phyloP scores from a whole-genome alignment of 2,797 vertebrate genomes.

The Acestrorhynchus altus region DNA sequence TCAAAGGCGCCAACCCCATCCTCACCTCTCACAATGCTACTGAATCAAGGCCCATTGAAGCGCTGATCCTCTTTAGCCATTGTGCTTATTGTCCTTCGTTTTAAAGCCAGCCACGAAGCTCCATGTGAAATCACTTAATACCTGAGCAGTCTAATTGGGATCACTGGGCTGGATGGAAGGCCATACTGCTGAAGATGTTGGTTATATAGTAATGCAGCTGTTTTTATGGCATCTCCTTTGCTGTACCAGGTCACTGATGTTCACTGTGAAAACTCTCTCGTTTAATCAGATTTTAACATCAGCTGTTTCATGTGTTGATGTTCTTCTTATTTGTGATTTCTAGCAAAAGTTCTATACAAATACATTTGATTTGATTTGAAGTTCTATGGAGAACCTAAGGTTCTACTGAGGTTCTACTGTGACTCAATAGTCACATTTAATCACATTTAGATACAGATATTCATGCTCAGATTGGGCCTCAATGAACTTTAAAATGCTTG shows the following conservation, averaged over 20 bases:
- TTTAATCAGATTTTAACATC: neutral
- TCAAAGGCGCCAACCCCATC: slow-evolving; percentile 30
- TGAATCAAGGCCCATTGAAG: slow-evolving; percentile 10
- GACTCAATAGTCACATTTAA: too few relatives aligned
- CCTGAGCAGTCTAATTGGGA: slow-evolving; percentile 21
- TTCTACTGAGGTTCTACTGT: neutral
- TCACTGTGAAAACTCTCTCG: neutral
- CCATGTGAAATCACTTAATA: slow-evolving; percentile 36
- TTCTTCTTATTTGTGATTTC: too few relatives aligned
- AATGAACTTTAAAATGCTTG: too few relatives aligned
- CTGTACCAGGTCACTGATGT: neutral
- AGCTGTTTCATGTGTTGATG: too few relatives aligned
- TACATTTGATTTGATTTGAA: neutral
- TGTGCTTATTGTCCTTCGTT: slow-evolving; percentile 24
- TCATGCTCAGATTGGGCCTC: neutral
- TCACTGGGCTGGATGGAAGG: neutral
- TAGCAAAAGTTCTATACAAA: neutral
- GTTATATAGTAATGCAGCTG: neutral
- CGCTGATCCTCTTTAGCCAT: slow-evolving; percentile 40
- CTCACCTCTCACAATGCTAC: slow-evolving; percentile 1
- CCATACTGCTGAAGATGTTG: neutral
- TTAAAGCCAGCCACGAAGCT: slow-evolving; percentile 37
- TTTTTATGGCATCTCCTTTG: neutral
- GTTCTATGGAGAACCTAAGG: neutral
- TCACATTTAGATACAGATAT: neutral